Base-by-base conservation (phyloP, 1,140 invertebrate genomes). In the Akabosia matsudoensis region DNA sequence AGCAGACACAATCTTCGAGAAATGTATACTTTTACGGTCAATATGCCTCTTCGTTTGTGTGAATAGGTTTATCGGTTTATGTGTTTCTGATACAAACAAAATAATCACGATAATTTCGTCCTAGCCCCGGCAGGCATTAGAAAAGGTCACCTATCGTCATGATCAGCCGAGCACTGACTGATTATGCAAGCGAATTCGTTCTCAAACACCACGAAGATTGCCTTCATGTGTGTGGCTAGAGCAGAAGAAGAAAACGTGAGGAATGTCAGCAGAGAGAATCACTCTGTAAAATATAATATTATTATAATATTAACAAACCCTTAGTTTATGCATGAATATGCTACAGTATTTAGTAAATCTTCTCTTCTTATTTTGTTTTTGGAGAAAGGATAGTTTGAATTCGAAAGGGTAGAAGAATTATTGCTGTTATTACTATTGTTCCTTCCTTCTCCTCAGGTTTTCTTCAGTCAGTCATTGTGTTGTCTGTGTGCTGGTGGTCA, bases 391-490 rank as follows among this genome's bases (percentile, higher is more conserved):
- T n/a, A 7, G 24, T 22, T 7, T n/a, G 37, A 45, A 18, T 10
- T 7, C 7, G 37, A 45, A 18, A 45, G 37, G 18, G 37, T 10
- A 18, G 18, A 18, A 45, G 37, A 45, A 45, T 45, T 45, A 45
- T 45, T 45, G 37, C 37, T 45, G 37, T 45, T 45, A 56, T 56
- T 56, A 56, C 24, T 67, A 67, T 67, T 7, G 61, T 31, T 67
- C 3, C 30, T 67, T 31, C 54, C 54, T 61, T 61, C 24, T 61
- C 54, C 54, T 61, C 24, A 31, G 61, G 61, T 67, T 30, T 67
- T 67, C 61, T 24, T 67, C 61, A 67, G 61, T 67, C 61, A 67
- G 61, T 67, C 61, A 67, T 67, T 67, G 61, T 67, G 61, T 31
- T 67, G 61, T 67, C 7, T 67, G 61, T 67, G 61, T 31, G 61